Base-by-base conservation (phyloP, 1,140 invertebrate genomes). In the Phenacoccus solenopsis region DNA sequence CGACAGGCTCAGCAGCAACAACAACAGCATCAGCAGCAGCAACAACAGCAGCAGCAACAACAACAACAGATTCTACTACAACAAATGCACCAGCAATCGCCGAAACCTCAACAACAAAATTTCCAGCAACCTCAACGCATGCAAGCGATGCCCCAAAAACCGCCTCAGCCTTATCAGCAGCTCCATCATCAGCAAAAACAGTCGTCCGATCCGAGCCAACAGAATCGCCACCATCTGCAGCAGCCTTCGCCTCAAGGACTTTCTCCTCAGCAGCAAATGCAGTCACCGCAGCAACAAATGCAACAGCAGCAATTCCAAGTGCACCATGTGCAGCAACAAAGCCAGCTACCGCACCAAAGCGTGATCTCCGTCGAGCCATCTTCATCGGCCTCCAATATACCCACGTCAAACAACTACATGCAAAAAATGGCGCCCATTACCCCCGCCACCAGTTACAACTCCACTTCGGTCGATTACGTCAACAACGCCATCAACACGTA, bases 281-380 rank as follows among this genome's bases (percentile, higher is more conserved):
- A 69, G n/a, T 21, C n/a, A 10, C 68, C 10, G 9, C 68, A 69
- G n/a, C 68, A 27, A 28, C 9, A 9, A 64, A 13, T 28, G 25
- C 70, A 49, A 28, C 68, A 70, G 28, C 59, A 24, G 10, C 20
- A 9, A 38, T 70, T 25, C 25, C 69, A 70, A 32, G 30, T 57
- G 57, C 68, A 69, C 22, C 70, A 67, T 21, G 13, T 71, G 27
- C 49, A 70, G 20, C 64, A 64, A 38, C 21, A 20, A 74, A 69
- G 76, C 24, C 72, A 74, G 21, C 72, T 71, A 56, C 35, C 73
- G 25, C 74, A 75, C 72, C 74, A 70, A 67, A 73, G 75, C 28
- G 73, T 75, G 56, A 70, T 72, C 7, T 16, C 69, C 1, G n/a
- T 57, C 20, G 73, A 72, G 28, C 73, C 72, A 4, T 68, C 70